phyloP scores from a whole-genome alignment of 2,888 invertebrate genomes.

The Pyrrhia umbra region DNA sequence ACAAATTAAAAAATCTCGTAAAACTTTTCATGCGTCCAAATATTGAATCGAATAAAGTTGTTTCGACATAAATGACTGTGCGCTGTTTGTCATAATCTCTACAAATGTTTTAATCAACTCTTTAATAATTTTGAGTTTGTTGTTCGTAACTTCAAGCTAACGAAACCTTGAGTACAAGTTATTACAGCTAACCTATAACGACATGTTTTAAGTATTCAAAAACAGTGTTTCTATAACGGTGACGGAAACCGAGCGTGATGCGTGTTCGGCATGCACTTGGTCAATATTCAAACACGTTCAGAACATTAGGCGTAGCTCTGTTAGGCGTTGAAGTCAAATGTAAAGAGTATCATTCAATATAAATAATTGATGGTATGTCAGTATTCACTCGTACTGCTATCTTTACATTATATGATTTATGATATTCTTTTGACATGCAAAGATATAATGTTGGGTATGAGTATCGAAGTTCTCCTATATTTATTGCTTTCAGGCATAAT shows the following conservation, averaged over 20 bases:
- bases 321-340: conserved; percentile 44
- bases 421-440: conserved; percentile 60
- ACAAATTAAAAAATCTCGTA: conserved; percentile 28
- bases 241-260: conserved; percentile 30
- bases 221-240: conserved; percentile 27
- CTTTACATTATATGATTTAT: conserved; percentile 55
- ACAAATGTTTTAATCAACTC: conserved; percentile 39
- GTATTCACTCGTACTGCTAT: conserved; percentile 46
- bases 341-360: conserved; percentile 48
- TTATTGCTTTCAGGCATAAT: conserved; percentile 44
- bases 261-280: conserved; percentile 40
- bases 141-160: no score
- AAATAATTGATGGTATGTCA: conserved; percentile 57
- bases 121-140: conserved; percentile 20
- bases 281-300: conserved; percentile 39
- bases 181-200: conserved; percentile 17
- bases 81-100: conserved; percentile 11
- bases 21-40: conserved; percentile 29
- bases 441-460: conserved; percentile 45
- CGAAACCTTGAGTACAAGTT: conserved; percentile 9
- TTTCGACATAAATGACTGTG: neutral
- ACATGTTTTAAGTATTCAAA: conserved; percentile 21
- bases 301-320: conserved; percentile 25
- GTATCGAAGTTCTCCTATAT: conserved; percentile 35
- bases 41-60: conserved; percentile 19